Evolutionary conservation across 2,113 vertebrate species (phyloP).

Genomic region (Cynopterus brachyotis): DNA sequence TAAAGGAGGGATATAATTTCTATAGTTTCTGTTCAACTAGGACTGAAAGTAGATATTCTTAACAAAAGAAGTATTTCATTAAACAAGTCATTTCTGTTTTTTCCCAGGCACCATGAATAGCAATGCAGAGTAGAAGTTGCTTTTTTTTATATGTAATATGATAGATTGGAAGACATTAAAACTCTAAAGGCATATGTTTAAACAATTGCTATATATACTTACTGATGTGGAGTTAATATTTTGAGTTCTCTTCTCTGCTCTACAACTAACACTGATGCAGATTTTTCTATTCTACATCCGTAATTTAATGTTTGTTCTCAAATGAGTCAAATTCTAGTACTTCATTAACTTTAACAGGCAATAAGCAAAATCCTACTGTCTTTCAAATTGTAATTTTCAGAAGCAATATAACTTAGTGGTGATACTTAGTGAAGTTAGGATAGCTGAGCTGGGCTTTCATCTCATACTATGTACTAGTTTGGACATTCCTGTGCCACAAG

Average conservation of each 20-base stretch:
- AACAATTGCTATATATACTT: background rate
- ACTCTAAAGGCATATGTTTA: background rate
- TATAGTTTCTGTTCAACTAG: background rate
- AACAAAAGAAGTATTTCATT: background rate
- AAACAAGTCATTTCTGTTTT: background rate
- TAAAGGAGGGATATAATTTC: background rate
- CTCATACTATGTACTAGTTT: background rate
- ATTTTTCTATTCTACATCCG: background rate
- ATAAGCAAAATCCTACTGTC: background rate
- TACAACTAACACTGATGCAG: background rate
- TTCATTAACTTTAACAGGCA: background rate
- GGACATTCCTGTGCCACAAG: background rate
- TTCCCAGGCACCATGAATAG: background rate
- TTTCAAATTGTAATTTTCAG: background rate
- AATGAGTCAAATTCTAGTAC: background rate
- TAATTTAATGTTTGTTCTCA: background rate
- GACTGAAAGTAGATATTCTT: background rate
- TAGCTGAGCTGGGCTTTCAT: background rate
- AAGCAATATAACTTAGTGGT: background rate
- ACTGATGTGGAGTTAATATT: background rate
- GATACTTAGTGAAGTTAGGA: background rate
- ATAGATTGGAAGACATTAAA: background rate
- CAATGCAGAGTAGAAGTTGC: background rate
- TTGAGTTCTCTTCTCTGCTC: background rate
- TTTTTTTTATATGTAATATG: background rate